A percentile compares a stretch with the other conserved stretches of the same genome.
Evolutionary conservation across 2,888 invertebrate genomes (phyloP).

Genomic region (Nephrotoma appendiculata): DNA sequence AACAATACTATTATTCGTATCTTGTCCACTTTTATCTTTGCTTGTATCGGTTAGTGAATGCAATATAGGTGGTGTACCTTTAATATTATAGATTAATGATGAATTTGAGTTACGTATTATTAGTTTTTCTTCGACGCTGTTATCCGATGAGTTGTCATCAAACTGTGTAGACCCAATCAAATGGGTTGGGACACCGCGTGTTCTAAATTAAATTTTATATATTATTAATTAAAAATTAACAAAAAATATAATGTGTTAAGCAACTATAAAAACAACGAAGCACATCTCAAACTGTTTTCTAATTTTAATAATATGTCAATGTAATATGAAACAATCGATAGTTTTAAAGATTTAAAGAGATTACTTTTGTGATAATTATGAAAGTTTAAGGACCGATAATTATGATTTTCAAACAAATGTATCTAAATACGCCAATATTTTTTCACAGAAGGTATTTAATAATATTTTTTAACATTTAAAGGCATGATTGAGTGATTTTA

Average conservation of each 20-base stretch:
- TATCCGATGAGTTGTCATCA: constrained; percentile 25
- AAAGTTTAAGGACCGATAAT: too few species aligned
- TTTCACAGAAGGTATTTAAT: too few species aligned
- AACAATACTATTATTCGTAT: neutral
- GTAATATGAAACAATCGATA: too few species aligned
- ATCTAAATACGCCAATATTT: too few species aligned
- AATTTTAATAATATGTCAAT: too few species aligned
- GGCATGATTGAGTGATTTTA: too few species aligned
- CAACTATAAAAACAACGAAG: neutral
- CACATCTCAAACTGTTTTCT: neutral
- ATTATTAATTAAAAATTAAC: neutral
- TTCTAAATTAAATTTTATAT: constrained; percentile 14
- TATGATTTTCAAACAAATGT: too few species aligned
- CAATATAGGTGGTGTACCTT: neutral
- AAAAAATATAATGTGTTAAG: neutral
- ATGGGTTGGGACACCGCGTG: constrained; percentile 37
- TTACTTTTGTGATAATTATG: too few species aligned
- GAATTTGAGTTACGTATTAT: neutral
- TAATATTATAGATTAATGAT: neutral
- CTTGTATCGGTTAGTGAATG: neutral
- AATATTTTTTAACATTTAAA: too few species aligned
- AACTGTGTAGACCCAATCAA: constrained; percentile 24
- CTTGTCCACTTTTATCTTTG: neutral
- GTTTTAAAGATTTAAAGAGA: too few species aligned
- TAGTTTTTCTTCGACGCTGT: constrained; percentile 19